phyloP scores from a whole-genome alignment of 2,113 vertebrate species.

The Antigone vipio region DNA sequence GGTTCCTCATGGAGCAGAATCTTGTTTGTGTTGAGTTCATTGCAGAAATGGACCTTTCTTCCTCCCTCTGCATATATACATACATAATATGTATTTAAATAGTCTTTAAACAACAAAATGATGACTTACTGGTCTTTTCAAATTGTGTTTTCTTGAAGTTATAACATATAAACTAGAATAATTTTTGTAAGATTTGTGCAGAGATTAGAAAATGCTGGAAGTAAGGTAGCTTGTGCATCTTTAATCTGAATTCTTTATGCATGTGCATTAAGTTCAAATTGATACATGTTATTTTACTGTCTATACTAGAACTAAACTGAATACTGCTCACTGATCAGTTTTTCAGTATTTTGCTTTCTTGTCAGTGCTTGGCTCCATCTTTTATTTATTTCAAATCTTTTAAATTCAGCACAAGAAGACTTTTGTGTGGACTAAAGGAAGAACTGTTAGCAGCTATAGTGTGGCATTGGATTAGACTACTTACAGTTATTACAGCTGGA shows the following conservation, averaged over 20 bases:
- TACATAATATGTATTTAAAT: background rate
- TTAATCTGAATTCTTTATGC: background rate
- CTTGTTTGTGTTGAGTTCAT: background rate
- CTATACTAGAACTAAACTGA: background rate
- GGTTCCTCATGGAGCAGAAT: background rate
- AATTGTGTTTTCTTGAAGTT: background rate
- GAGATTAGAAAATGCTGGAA: background rate
- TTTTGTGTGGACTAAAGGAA: background rate
- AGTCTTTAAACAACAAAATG: background rate
- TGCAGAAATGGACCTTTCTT: background rate
- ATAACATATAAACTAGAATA: background rate
- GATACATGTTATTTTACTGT: background rate
- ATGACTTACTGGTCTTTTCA: background rate
- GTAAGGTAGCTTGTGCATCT: background rate
- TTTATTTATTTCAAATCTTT: constrained; percentile 5
- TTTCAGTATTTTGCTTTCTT: background rate
- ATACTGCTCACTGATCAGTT: background rate
- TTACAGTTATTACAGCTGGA: constrained; percentile 24
- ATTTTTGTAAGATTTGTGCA: background rate
- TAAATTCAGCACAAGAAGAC: background rate
- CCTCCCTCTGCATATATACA: background rate
- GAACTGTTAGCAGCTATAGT: background rate
- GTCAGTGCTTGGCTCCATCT: background rate
- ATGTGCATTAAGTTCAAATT: background rate
- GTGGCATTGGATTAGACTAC: background rate